phyloP scores from a whole-genome alignment of 2,797 vertebrate genomes.

The Lacerta viridis region DNA sequence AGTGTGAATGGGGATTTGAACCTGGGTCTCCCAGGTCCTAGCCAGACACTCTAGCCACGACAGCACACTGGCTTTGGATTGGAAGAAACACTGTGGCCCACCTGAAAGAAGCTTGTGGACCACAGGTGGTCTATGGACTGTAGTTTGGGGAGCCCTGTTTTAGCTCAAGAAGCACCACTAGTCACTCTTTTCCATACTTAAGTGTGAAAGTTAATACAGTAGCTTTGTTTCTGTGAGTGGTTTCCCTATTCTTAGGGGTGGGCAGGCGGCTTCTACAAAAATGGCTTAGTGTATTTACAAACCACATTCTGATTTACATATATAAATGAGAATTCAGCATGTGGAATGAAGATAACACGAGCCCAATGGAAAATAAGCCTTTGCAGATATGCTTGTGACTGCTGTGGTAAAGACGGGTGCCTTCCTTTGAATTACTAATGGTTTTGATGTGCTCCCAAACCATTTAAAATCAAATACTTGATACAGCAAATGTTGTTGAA shows the following conservation, averaged over 20 bases:
- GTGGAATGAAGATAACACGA: constrained; percentile 17
- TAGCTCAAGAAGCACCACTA: neutral
- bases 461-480: constrained; percentile 25
- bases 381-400: constrained; percentile 24
- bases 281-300: constrained; percentile 1
- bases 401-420: neutral
- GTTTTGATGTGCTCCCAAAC: constrained; percentile 14
- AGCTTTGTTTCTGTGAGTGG: neutral
- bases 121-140: no score
- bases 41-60: no score
- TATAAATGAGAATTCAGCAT: constrained; percentile 40
- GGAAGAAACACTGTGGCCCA: neutral
- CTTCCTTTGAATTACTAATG: constrained; percentile 28
- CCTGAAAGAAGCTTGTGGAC: no score
- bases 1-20: no score
- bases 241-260: neutral
- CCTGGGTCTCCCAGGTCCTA: no score
- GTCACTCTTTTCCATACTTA: neutral
- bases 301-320: constrained; percentile 22
- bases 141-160: neutral
- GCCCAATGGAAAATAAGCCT: constrained; percentile 9
- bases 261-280: constrained; percentile 10
- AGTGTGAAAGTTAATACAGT: neutral
- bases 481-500: constrained; percentile 11
- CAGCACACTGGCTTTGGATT: no score